Conservation (phyloP, 2,797 vertebrate species). For the Mus caroli region DNA sequence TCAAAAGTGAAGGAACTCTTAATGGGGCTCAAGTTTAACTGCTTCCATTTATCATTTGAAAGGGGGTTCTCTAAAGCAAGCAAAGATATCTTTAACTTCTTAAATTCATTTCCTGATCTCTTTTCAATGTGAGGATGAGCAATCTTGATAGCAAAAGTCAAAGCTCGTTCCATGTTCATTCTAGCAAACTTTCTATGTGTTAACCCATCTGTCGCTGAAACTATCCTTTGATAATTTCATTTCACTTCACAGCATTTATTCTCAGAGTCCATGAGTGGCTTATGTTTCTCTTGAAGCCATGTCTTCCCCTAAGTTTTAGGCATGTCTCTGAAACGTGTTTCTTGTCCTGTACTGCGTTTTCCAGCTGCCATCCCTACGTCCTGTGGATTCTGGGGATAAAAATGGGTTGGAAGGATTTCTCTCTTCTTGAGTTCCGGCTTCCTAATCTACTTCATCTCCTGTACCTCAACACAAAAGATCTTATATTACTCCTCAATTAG, state of each 20-base stretch:
- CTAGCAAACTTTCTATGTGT: neutral
- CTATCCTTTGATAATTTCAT: neutral
- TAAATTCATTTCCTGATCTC: neutral
- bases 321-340: neutral
- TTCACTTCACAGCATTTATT: neutral
- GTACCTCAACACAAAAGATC: neutral
- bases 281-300: neutral
- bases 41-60: neutral
- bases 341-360: neutral
- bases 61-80: constrained; percentile 16
- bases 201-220: neutral
- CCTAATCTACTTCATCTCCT: neutral
- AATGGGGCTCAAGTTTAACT: neutral
- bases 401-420: neutral
- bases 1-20: neutral
- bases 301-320: neutral
- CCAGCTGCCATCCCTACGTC: neutral
- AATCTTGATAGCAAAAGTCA: neutral
- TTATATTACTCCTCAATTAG: neutral
- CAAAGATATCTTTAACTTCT: neutral
- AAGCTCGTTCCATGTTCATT: neutral
- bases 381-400: neutral
- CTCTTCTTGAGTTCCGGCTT: neutral
- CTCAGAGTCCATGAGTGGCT: neutral
- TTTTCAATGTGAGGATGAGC: neutral